Base-by-base conservation (phyloP, 2,113 vertebrate species). In the Pelecanoides urinatrix region DNA sequence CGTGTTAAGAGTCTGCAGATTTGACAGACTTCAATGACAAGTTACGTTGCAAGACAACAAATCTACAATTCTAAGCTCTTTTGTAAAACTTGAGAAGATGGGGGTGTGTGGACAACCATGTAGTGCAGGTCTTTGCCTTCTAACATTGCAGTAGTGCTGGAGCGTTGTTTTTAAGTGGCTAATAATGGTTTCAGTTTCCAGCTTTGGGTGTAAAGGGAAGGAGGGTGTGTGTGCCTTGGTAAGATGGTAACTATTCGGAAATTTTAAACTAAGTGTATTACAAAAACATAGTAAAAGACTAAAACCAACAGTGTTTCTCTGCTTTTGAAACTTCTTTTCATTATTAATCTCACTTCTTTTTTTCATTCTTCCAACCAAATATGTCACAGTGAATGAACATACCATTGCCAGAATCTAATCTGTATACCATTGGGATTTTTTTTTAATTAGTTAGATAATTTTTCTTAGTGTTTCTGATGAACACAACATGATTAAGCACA, bases 41-140 rank as follows among this genome's bases (percentile, higher is more conserved):
- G 19, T 45, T 59, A 32, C 0, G 2, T 76, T 71, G 65, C 70
- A 34, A 30, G 63, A 30, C n/a, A 36, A 34, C 25, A 32, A 11
- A 30, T 15, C 3, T 20, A 9, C 11, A 32, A 40, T 44, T 63
- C 23, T 16, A 11, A 34, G 34, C 44, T 56, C 56, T 21, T 68
- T 16, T 66, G 45, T 56, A 18, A 25, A 47, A 16, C 44, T 32
- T 6, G 40, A 27, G 38, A 32, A 16, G 61, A 7, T 34, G 55
- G 16, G 20, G 14, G 32, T 16, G 27, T n/a, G 2, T 6, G 34
- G 44, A 7, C 27, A 52, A 1, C 25, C 7, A 1, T 4, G 26
- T 29, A 27, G 56, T 23, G 42, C 34, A 32, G 50, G 36, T 40
- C 34, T 58, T 47, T 58, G 70, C 38, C 30, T 36, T 52, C 76